Evolutionary conservation across 2,113 vertebrate species (phyloP).

Genomic region (Colinus virginianus): DNA sequence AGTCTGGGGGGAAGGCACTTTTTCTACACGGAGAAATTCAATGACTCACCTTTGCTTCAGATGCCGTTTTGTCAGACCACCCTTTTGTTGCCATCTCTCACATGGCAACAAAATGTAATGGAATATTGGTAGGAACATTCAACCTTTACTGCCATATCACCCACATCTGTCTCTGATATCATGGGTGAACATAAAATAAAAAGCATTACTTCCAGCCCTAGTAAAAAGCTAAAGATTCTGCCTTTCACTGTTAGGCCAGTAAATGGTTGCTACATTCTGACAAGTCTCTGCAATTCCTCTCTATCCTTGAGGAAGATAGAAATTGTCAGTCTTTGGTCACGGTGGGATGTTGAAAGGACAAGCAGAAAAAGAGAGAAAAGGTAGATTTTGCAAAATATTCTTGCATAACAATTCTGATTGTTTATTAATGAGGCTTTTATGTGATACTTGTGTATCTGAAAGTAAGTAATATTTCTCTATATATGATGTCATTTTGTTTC

Average conservation of each 20-base stretch:
- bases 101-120: too few relatives aligned
- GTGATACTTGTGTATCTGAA: background rate
- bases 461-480: background rate
- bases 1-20: too few relatives aligned
- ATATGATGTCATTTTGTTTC: background rate
- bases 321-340: background rate
- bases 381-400: background rate
- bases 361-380: background rate
- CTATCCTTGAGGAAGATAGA: background rate
- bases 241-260: background rate
- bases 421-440: background rate
- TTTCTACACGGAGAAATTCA: too few relatives aligned
- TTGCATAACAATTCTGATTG: background rate
- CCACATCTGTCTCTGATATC: too few relatives aligned
- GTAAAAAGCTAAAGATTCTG: background rate
- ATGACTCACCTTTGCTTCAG: too few relatives aligned
- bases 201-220: background rate
- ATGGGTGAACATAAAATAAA: background rate
- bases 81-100: too few relatives aligned
- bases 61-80: too few relatives aligned
- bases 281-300: fast-evolving
- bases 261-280: background rate
- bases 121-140: too few relatives aligned
- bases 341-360: background rate
- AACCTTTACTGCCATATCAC: too few relatives aligned